These are phyloP conservation scores for Cyrtorhinus lividipennis DNA, from an alignment of 1,140 invertebrate genomes.

Conservation along the genomic window DNA sequence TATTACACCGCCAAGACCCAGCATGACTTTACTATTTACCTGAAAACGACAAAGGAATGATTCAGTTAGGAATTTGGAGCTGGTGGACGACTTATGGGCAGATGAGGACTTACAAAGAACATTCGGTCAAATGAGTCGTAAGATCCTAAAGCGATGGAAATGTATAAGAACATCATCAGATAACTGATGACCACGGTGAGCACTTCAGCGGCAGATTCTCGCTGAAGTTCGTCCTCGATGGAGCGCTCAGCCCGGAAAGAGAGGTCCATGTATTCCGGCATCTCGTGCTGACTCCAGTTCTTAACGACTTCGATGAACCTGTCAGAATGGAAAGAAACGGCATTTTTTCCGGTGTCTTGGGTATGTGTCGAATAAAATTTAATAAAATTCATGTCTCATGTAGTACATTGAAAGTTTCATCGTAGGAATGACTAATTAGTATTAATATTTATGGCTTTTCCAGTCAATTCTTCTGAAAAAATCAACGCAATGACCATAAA, in stretches of 20 bases:
- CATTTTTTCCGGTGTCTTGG: no score
- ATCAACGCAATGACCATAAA: no score
- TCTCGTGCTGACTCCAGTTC: constrained; percentile 52
- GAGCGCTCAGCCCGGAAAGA: constrained; percentile 84
- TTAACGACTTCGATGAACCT: constrained; percentile 72
- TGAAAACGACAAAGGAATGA: constrained; percentile 30
- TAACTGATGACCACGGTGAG: constrained; percentile 88
- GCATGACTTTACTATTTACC: constrained; percentile 83
- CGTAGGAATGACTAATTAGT: not conserved
- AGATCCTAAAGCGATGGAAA: constrained; percentile 81
- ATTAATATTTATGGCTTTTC: not conserved
- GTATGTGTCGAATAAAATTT: no score
- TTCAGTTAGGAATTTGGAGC: not conserved
- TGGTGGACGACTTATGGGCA: not conserved
- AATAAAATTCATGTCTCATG: not conserved
- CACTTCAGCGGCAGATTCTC: constrained; percentile 81
- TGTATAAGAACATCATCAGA: constrained; percentile 96
- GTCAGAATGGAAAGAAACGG: constrained; percentile 23
- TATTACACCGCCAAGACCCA: constrained; percentile 79
- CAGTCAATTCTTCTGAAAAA: no score
- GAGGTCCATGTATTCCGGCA: constrained; percentile 65
- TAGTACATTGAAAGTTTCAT: no score
- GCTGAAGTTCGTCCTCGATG: constrained; percentile 84
- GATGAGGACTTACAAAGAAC: not conserved
- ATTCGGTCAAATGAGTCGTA: constrained; percentile 42